Conservation (phyloP, 1,140 invertebrate genomes). For the Bombus ignitus region DNA sequence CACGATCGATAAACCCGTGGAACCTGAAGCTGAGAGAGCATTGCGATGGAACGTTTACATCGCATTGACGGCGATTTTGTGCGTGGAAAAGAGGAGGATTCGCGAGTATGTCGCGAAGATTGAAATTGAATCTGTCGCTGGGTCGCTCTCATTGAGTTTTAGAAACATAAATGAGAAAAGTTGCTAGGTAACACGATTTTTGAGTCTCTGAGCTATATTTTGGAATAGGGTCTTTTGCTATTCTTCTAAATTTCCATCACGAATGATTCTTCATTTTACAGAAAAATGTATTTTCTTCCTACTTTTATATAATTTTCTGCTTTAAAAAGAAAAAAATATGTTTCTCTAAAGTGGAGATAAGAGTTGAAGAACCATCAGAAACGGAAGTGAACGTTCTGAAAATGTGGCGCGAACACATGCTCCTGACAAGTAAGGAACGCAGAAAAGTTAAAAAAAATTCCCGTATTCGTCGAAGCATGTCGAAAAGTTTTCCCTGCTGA, state of each 20-base stretch:
- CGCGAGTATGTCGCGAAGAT: not conserved
- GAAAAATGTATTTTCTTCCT: not conserved
- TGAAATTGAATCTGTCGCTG: not conserved
- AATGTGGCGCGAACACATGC: not conserved
- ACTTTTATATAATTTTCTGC: not conserved
- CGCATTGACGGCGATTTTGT: not conserved
- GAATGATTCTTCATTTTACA: not conserved
- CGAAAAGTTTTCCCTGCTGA: conserved; percentile 39
- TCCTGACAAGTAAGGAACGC: not conserved
- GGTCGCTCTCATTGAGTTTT: not conserved
- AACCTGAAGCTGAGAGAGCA: not conserved
- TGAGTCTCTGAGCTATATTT: not conserved
- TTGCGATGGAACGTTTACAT: not conserved
- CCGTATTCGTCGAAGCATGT: conserved; percentile 38
- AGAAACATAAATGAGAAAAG: not conserved
- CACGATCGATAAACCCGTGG: conserved; percentile 24
- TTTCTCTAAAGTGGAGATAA: not conserved
- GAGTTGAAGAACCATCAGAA: not conserved
- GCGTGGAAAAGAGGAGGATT: not conserved
- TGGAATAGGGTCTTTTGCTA: not conserved
- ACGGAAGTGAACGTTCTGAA: not conserved
- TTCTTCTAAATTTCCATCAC: not conserved
- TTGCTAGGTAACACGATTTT: not conserved
- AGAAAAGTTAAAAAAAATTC: conserved; percentile 43
- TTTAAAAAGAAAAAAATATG: not conserved